phyloP scores from a whole-genome alignment of 2,888 invertebrate species.

The Rutpela maculata region DNA sequence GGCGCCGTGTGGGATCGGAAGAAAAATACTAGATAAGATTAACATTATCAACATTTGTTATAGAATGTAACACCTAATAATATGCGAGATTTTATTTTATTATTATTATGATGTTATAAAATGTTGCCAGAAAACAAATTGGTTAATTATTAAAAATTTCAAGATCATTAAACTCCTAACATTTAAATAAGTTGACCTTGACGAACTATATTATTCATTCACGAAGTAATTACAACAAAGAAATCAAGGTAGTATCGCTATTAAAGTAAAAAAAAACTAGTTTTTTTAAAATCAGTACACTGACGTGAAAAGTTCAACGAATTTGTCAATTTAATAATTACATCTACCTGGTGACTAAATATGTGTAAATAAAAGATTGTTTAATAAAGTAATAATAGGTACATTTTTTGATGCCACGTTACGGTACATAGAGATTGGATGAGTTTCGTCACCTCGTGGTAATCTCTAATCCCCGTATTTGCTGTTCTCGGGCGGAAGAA shows the following conservation, averaged over 20 bases:
- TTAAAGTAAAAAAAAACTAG: not conserved
- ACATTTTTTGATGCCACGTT: too few species aligned
- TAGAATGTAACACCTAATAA: constrained; percentile 21
- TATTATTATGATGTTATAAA: constrained; percentile 12
- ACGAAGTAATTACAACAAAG: constrained; percentile 27
- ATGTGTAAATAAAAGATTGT: too few species aligned
- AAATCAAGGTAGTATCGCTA: not conserved
- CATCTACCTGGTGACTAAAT: not conserved
- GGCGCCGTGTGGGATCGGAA: constrained; percentile 26
- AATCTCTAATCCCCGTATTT: too few species aligned
- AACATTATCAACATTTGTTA: constrained; percentile 25
- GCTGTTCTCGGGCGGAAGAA: too few species aligned
- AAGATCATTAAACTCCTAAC: constrained; percentile 51
- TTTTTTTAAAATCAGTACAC: not conserved
- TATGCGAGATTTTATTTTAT: constrained; percentile 16
- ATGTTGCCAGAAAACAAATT: constrained; percentile 48
- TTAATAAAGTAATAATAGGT: too few species aligned
- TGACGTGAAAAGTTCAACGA: not conserved
- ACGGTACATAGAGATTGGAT: too few species aligned
- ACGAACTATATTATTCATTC: constrained; percentile 22
- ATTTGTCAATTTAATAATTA: not conserved
- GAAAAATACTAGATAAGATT: constrained; percentile 35
- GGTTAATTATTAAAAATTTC: constrained; percentile 49
- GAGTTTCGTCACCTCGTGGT: too few species aligned
- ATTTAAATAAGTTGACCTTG: constrained; percentile 37